A percentile compares a stretch with the other conserved stretches of the same genome.
Conservation (phyloP, 2,113 vertebrate genomes). For the Ceuthmochares aereus region DNA sequence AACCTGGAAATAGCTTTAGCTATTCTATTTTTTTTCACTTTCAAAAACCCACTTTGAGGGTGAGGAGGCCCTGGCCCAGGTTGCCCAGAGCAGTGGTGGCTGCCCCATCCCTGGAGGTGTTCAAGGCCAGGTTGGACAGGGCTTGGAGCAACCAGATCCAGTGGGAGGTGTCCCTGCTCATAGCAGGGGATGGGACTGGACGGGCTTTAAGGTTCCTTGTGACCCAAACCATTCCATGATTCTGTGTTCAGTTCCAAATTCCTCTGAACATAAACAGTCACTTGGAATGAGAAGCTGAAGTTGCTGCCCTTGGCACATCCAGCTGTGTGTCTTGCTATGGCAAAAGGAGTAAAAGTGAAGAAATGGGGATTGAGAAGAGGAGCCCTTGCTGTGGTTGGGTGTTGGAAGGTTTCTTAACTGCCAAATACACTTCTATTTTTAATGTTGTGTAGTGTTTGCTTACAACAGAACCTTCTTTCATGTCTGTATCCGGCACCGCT, state of each 20-base stretch:
- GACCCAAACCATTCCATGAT: too few relatives aligned
- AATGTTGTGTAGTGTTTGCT: background rate
- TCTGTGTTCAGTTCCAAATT: background rate
- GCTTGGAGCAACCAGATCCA: too few relatives aligned
- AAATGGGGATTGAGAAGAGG: background rate
- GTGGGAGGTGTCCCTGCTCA: too few relatives aligned
- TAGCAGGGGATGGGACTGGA: too few relatives aligned
- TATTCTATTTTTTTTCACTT: background rate
- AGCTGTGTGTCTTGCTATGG: background rate
- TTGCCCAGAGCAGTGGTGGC: too few relatives aligned
- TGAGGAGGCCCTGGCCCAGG: too few relatives aligned
- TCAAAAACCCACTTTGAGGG: background rate
- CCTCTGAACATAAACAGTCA: background rate
- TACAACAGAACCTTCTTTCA: background rate
- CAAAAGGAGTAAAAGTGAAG: background rate
- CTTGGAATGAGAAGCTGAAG: background rate
- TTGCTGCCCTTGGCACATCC: background rate
- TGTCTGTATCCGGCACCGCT: fast-evolving
- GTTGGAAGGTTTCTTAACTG: background rate
- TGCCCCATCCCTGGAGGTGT: too few relatives aligned
- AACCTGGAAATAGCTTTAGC: background rate
- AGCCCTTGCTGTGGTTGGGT: background rate
- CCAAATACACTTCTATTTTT: background rate
- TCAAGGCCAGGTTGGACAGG: too few relatives aligned
- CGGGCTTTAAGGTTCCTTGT: too few relatives aligned